Percentiles rank a stretch among this genome's conserved stretches.
These are phyloP conservation scores for Hystrix brachyura DNA, from an alignment of 2,113 vertebrate species.

Conservation along the genomic window DNA sequence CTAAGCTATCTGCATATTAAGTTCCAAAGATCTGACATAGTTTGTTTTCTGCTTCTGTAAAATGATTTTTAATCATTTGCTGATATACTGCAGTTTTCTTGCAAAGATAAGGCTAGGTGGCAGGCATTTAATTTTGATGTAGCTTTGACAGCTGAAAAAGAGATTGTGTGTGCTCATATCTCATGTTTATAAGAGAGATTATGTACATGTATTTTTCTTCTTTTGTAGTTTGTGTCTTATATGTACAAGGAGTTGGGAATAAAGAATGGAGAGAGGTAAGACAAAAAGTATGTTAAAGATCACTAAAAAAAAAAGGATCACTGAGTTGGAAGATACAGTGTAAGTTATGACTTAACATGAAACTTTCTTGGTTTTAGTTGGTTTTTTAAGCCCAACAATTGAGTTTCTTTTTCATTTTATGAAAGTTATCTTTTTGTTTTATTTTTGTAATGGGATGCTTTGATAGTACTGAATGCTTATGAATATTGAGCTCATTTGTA, in stretches of 20 bases:
- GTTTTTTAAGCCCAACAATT: not conserved
- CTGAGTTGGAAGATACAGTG: not conserved
- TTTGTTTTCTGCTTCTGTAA: slow-evolving; percentile 31
- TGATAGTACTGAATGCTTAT: not conserved
- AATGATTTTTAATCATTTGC: not conserved
- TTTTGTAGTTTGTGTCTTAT: slow-evolving; percentile 97
- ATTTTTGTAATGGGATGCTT: not conserved
- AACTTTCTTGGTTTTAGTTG: not conserved
- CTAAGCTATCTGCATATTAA: not conserved
- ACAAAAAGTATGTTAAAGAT: not conserved
- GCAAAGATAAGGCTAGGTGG: not conserved
- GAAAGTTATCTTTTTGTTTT: slow-evolving; percentile 30
- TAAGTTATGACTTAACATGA: not conserved
- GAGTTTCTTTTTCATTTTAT: slow-evolving; percentile 23
- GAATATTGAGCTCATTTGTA: slow-evolving; percentile 12
- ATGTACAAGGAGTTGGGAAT: slow-evolving; percentile 97
- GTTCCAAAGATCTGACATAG: not conserved
- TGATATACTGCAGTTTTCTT: slow-evolving; percentile 48
- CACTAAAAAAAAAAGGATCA: not conserved
- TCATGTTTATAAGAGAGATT: slow-evolving; percentile 6
- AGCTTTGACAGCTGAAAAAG: not conserved
- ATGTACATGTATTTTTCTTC: slow-evolving; percentile 52
- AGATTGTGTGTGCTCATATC: not conserved
- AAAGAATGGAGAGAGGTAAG: slow-evolving; percentile 99
- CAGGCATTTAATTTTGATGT: slow-evolving; percentile 16